Conservation (phyloP, 2,797 vertebrate species). For the Enteromius thamalakanensis region DNA sequence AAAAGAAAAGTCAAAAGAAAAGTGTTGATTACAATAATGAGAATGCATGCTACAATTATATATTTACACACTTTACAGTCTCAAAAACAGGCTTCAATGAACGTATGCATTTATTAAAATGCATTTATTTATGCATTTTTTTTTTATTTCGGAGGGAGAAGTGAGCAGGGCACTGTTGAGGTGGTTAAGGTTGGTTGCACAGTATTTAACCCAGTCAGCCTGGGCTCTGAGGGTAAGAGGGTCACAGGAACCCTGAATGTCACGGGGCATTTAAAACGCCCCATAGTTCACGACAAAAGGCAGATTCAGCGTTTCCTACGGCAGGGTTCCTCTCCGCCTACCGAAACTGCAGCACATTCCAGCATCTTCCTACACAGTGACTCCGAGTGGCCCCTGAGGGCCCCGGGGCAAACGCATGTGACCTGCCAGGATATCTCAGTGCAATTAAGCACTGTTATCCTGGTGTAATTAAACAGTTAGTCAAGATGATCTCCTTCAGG, state of each 20-base stretch:
- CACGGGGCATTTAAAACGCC: not conserved
- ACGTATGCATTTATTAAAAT: not conserved
- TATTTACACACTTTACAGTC: not conserved
- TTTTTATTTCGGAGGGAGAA: not conserved
- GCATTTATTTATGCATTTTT: not conserved
- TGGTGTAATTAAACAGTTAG: not conserved
- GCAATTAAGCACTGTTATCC: not conserved
- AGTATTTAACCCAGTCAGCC: not conserved
- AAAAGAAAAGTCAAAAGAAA: not conserved
- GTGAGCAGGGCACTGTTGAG: not conserved
- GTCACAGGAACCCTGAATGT: not conserved
- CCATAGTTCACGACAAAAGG: not conserved
- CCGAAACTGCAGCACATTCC: slow-evolving; percentile 49
- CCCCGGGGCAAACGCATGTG: not conserved
- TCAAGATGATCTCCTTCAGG: not conserved
- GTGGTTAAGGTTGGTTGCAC: no score
- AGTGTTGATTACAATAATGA: not conserved
- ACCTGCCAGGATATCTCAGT: not conserved
- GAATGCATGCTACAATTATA: not conserved
- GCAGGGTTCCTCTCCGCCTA: slow-evolving; percentile 13
- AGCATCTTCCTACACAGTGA: slow-evolving; percentile 46
- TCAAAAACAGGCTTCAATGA: not conserved
- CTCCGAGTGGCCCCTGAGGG: not conserved
- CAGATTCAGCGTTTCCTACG: slow-evolving; percentile 6
- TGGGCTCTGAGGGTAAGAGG: not conserved